phyloP scores from a whole-genome alignment of 2,888 invertebrate genomes.

The Coleophora deauratella region DNA sequence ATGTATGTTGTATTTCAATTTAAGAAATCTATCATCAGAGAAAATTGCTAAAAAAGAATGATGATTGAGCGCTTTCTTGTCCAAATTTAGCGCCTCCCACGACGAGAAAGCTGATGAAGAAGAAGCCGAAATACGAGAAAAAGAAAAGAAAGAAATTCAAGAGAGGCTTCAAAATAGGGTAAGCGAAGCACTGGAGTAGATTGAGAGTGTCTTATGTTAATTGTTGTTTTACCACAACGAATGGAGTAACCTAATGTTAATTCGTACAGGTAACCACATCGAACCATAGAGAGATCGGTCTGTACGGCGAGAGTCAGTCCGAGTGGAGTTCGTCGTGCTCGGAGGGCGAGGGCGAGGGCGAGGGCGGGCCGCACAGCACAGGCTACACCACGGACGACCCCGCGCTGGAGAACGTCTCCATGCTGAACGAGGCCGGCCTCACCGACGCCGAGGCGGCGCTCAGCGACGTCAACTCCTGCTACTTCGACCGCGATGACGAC shows the following conservation, averaged over 20 bases:
- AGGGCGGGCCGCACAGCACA: constrained; percentile 78
- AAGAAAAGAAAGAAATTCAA: constrained; percentile 47
- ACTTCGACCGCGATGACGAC: constrained; percentile 82
- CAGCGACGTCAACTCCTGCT: constrained; percentile 89
- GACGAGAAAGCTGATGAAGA: constrained; percentile 46
- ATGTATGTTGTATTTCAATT: neutral
- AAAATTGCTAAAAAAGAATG: neutral
- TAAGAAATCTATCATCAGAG: neutral
- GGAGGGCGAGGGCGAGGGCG: constrained; percentile 68
- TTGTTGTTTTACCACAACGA: neutral
- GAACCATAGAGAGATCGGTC: constrained; percentile 56
- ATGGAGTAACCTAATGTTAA: neutral
- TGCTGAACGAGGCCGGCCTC: constrained; percentile 88
- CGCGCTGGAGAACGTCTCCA: constrained; percentile 87
- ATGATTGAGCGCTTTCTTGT: too few relatives aligned
- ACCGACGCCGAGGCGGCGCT: constrained; percentile 92
- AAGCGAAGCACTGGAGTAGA: constrained; percentile 13
- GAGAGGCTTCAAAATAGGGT: constrained; percentile 60
- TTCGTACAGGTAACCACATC: constrained; percentile 44
- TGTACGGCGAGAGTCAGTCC: constrained; percentile 82
- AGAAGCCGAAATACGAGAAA: constrained; percentile 33
- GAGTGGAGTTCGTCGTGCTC: constrained; percentile 83
- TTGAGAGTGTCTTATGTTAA: neutral
- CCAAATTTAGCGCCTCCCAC: too few relatives aligned
- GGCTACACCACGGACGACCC: constrained; percentile 93